Percentiles rank a stretch among this genome's conserved stretches.
Evolutionary conservation across 2,113 vertebrate species (phyloP).

Genomic region (Ciconia stormi): DNA sequence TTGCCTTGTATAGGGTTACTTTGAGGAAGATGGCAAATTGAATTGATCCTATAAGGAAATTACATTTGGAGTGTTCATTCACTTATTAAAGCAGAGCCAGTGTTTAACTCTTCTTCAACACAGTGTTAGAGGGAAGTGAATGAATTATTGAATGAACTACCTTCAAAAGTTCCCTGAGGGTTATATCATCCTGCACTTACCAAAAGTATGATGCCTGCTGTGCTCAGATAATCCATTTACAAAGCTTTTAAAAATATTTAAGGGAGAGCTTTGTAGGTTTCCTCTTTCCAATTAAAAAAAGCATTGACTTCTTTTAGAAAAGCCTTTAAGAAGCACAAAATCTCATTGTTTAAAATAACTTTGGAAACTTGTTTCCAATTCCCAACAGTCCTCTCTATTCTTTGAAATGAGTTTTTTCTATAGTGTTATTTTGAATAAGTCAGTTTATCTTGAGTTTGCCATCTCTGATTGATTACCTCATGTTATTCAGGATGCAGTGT

Average conservation of each 20-base stretch:
- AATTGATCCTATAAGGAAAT: slow-evolving; percentile 35
- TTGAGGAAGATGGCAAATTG: background rate
- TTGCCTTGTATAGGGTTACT: background rate
- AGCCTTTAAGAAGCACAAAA: background rate
- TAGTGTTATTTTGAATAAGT: background rate
- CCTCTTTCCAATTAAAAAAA: background rate
- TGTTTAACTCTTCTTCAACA: slow-evolving; percentile 39
- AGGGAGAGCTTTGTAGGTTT: background rate
- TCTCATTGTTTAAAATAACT: slow-evolving; percentile 16
- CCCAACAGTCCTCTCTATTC: background rate
- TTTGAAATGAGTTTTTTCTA: background rate
- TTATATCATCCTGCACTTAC: slow-evolving; percentile 51
- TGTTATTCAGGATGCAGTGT: background rate
- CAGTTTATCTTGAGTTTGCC: background rate
- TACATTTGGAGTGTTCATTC: slow-evolving; percentile 41
- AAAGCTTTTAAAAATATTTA: slow-evolving; percentile 59
- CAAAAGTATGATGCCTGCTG: slow-evolving; percentile 36
- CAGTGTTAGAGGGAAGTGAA: slow-evolving; percentile 51
- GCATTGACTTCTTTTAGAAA: background rate
- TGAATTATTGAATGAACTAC: slow-evolving; percentile 67
- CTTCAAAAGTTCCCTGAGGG: slow-evolving; percentile 67
- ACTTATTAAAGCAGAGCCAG: slow-evolving; percentile 33
- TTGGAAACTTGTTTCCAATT: background rate
- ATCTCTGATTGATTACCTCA: background rate
- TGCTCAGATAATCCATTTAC: slow-evolving; percentile 52